These are phyloP conservation scores for Pseudomyrmex pallidus DNA, from an alignment of 1,140 invertebrate genomes.

Conservation along the genomic window DNA sequence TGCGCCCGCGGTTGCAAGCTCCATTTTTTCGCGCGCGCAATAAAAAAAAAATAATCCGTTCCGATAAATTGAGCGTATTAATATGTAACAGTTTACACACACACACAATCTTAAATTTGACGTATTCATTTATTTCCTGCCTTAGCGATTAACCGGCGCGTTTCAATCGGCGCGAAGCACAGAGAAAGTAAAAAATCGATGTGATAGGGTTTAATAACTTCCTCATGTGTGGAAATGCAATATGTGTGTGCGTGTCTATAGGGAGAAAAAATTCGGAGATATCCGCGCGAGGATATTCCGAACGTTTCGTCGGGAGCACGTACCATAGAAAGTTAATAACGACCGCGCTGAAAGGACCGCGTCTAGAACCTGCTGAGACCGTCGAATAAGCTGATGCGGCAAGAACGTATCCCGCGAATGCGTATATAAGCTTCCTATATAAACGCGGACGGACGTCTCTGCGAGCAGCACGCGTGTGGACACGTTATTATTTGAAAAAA, in stretches of 20 bases:
- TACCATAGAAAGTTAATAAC: slow-evolving; percentile 64
- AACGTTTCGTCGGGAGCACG: not conserved
- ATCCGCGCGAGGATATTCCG: not conserved
- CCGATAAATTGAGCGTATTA: slow-evolving; percentile 1
- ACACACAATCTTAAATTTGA: slow-evolving; percentile 16
- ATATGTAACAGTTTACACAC: slow-evolving; percentile 7
- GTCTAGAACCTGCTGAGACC: slow-evolving; percentile 42
- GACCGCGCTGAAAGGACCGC: slow-evolving; percentile 45
- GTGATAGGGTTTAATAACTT: slow-evolving; percentile 36
- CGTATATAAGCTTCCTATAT: slow-evolving; percentile 36
- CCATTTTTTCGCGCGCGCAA: not conserved
- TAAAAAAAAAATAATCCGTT: not conserved
- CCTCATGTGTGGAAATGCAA: not conserved
- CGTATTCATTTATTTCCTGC: not conserved
- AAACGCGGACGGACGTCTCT: slow-evolving; percentile 52
- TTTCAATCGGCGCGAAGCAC: slow-evolving; percentile 39
- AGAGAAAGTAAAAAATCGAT: slow-evolving; percentile 45
- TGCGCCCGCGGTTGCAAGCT: not conserved
- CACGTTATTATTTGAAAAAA: not conserved
- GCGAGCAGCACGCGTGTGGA: not conserved
- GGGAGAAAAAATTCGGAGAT: not conserved
- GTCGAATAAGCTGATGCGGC: slow-evolving; percentile 66
- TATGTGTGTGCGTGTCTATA: too few relatives aligned
- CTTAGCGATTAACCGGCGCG: not conserved
- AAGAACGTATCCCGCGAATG: slow-evolving; percentile 64